These are phyloP conservation scores for Plagiodera versicolora DNA, from an alignment of 2,888 invertebrate species.

Conservation along the genomic window DNA sequence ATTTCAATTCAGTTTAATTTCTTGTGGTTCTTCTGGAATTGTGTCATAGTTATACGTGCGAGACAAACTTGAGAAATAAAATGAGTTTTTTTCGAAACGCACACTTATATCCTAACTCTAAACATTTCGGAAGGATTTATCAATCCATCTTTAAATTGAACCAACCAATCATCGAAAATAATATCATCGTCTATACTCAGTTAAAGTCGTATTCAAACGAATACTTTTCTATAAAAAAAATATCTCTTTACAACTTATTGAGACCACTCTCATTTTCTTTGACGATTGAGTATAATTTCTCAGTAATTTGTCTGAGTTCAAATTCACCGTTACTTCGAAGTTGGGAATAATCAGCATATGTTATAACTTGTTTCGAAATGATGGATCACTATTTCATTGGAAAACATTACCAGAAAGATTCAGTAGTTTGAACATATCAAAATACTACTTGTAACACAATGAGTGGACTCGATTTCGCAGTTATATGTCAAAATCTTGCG, in stretches of 20 bases:
- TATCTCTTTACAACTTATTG: no score
- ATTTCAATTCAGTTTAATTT: slow-evolving; percentile 27
- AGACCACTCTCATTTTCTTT: not conserved
- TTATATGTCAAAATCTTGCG: no score
- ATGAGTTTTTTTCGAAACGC: slow-evolving; percentile 29
- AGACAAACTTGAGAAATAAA: slow-evolving; percentile 34
- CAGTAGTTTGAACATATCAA: not conserved
- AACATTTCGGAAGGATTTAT: slow-evolving; percentile 3
- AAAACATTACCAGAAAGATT: not conserved
- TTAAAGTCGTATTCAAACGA: no score
- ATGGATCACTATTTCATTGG: not conserved
- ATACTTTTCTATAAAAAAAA: no score
- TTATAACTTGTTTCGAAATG: not conserved
- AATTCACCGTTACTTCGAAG: not conserved
- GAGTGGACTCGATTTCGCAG: no score
- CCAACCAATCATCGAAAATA: no score
- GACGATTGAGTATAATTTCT: not conserved
- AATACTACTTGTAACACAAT: no score
- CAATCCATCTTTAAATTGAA: no score
- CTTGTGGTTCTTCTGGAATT: slow-evolving; percentile 37
- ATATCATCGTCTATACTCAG: no score
- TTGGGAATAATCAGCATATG: not conserved
- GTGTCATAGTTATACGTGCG: slow-evolving; percentile 42
- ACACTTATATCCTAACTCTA: slow-evolving; percentile 15
- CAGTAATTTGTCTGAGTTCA: not conserved